Evolutionary conservation across 1,140 invertebrate species (phyloP), one percentile per base, ranked within the genome.

Genomic region (Leptinotarsa lineolata): DNA sequence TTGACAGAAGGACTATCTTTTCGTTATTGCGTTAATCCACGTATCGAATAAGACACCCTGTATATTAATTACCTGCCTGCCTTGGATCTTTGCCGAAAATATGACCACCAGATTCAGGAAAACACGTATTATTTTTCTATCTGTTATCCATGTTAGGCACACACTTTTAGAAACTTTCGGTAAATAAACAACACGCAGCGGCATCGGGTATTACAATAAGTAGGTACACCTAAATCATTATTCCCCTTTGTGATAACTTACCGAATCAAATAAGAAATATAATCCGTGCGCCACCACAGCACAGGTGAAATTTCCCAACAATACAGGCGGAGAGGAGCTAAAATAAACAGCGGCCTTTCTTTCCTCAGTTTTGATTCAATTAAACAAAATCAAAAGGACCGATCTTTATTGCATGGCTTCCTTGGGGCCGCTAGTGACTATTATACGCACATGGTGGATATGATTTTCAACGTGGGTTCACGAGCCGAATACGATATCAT

Each of bases 291-390:
- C 69, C 18, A 12, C 24, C 5, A 16, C 24, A 69, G n/a, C 68
- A 71, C 69, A 61, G 59, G 59, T 71, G 59, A 76, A 73, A 76
- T 76, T 76, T 76, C 74, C 74, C 68, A 76, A 76, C 74, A 76
- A 76, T 73, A 70, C 64, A n/a, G 39, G 13, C 63, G 16, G 16
- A 16, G 22, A 30, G 16, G 21, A 65, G 22, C 63, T 30, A 67
- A 71, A 67, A 67, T 72, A 67, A 71, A 71, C 60, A 71, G n/a
- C 69, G 69, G 69, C 61, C 59, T 71, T 61, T 71, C 20, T n/a
- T 68, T 54, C 24, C 44, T 21, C 48, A 59, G 21, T 59, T 71
- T 63, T 71, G 48, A 71, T 71, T 71, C 69, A 71, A 63, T 63
- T 71, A 71, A 71, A 63, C 58, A 71, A 63, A 63, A 63, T 71